These are phyloP conservation scores for Pantherophis guttatus DNA, from an alignment of 2,113 vertebrate species.

Conservation along the genomic window DNA sequence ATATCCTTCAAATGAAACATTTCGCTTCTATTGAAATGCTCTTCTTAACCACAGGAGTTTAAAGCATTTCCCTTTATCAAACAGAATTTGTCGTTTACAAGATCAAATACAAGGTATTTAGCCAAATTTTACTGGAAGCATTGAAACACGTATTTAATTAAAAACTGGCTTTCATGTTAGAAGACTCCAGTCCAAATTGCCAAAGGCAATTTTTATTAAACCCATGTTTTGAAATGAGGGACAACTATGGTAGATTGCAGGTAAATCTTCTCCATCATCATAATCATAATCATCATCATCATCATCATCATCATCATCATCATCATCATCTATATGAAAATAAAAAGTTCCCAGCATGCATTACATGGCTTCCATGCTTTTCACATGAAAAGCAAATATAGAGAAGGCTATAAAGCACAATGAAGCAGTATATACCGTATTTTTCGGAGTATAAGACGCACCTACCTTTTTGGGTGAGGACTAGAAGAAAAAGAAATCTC, in stretches of 20 bases:
- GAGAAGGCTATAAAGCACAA: too few relatives aligned
- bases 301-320: too few relatives aligned
- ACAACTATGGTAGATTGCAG: not conserved
- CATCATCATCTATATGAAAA: accelerated
- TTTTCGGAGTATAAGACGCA: too few relatives aligned
- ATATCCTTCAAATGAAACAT: not conserved
- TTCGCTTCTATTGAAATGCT: not conserved
- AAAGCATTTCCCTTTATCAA: not conserved
- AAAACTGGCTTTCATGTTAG: not conserved
- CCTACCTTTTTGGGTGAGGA: too few relatives aligned
- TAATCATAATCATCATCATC: too few relatives aligned
- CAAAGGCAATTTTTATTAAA: not conserved
- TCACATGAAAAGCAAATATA: not conserved
- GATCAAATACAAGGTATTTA: accelerated
- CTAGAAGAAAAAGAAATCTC: too few relatives aligned
- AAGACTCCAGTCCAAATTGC: not conserved
- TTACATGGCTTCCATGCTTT: not conserved
- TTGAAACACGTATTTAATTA: not conserved
- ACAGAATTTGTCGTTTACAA: not conserved
- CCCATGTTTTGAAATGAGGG: not conserved
- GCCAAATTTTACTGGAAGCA: not conserved
- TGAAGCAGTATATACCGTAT: too few relatives aligned
- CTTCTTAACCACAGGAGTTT: not conserved
- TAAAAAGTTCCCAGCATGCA: not conserved
- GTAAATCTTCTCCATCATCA: not conserved